Evolutionary conservation across 2,797 vertebrate species (phyloP), one percentile per base, ranked within the genome.

Genomic region (Delichon dasypus): DNA sequence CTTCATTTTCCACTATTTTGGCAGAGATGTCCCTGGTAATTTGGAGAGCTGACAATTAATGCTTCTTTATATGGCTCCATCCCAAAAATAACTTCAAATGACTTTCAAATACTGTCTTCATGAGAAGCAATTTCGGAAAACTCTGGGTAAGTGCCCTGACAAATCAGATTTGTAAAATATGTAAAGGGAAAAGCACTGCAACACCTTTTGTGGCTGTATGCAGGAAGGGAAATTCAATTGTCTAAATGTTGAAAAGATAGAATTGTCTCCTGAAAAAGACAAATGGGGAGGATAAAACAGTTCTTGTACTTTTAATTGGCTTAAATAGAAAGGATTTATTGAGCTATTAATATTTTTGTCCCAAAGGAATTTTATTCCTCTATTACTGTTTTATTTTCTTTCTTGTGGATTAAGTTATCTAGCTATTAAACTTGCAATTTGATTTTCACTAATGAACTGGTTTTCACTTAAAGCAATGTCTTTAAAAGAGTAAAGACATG

Each of bases 11-110:
- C 76, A 80, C 29, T 73, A 60, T 85, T 94, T 91, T 78, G 83
- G 54, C 42, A 79, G 61, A 74, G 93, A 51, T 85, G 38, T 72
- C 68, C 50, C 25, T 70, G 42, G 61, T 91, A 86, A 80, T 96
- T 96, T 97, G 79, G 83, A 96, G 68, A 89, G 12, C 42, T 85
- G 61, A 85, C 60, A 92, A 62, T 57, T 92, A 80, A 74, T 87
- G 30, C 19, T 85, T 42, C 18, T 89, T n/a, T 65, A 30, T 77
- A 47, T 79, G 48, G 30, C 38, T 72, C 89, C 6, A 10, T 66
- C 21, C 51, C 89, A 62, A 93, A 95, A 96, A 91, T 74, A 88
- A 83, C 61, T 91, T 89, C 26, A 36, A 71, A 90, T 84, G 83
- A 89, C 86, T 95, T 95, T 44, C n/a, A 95, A 94, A 94, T 65